Evolutionary conservation across 2,797 vertebrate species (phyloP).

Genomic region (Podarcis siculus): DNA sequence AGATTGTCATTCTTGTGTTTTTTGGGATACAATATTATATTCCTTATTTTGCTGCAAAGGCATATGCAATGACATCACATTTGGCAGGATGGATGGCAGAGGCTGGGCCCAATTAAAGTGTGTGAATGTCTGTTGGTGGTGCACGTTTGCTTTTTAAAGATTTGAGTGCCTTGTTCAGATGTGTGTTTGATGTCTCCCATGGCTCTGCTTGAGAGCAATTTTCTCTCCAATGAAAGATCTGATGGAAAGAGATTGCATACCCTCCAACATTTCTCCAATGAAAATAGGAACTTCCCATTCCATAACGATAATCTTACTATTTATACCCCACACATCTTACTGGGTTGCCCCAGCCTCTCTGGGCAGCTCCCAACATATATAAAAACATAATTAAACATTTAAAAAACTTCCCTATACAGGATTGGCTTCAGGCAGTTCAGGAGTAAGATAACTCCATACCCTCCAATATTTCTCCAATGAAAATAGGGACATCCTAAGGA

Average conservation of each 20-base stretch:
- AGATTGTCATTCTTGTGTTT: slow-evolving; percentile 25
- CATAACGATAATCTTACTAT: too few relatives aligned
- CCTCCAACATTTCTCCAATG: too few relatives aligned
- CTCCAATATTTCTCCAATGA: too few relatives aligned
- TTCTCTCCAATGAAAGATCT: background rate
- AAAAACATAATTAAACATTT: too few relatives aligned
- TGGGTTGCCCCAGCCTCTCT: too few relatives aligned
- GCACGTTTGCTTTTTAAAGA: slow-evolving; percentile 33
- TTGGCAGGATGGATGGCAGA: slow-evolving; percentile 20
- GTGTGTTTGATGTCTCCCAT: background rate
- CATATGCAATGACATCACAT: slow-evolving; percentile 14
- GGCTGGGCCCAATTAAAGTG: slow-evolving; percentile 32
- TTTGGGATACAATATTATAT: background rate
- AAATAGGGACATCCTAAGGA: too few relatives aligned
- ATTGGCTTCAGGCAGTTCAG: too few relatives aligned
- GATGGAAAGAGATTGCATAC: background rate
- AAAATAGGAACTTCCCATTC: too few relatives aligned
- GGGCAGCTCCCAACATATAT: too few relatives aligned
- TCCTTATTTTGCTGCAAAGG: slow-evolving; percentile 43
- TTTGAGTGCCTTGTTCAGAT: background rate
- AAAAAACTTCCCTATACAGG: too few relatives aligned
- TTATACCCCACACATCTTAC: too few relatives aligned
- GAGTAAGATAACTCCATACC: too few relatives aligned
- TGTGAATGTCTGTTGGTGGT: background rate
- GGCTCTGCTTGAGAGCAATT: background rate